A percentile compares a stretch with the other conserved stretches of the same genome.
Conservation (phyloP, 1,140 invertebrate species). For the Drosophila sp. region DNA sequence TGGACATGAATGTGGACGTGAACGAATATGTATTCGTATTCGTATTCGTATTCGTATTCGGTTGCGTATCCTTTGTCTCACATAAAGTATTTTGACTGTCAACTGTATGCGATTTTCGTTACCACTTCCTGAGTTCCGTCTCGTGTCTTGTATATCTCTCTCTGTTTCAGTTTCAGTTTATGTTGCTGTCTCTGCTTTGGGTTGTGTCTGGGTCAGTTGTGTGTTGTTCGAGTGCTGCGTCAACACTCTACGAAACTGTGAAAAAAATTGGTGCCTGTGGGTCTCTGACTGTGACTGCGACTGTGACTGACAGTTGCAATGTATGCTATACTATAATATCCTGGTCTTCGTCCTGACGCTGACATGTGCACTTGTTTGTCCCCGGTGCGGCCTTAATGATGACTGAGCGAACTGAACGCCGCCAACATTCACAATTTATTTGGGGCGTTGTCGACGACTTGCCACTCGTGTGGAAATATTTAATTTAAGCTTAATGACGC, state of each 20-base stretch:
- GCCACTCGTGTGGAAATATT: constrained; percentile 78
- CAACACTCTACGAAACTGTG: constrained; percentile 51
- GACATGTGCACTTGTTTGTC: constrained; percentile 80
- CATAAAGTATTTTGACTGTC: constrained; percentile 79
- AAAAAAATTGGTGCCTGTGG: constrained; percentile 31
- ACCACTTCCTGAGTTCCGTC: constrained; percentile 35
- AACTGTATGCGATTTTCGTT: constrained; percentile 58
- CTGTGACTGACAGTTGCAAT: constrained; percentile 81
- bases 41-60: constrained; percentile 16
- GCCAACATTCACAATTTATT: constrained; percentile 75
- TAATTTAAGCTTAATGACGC: constrained; percentile 82
- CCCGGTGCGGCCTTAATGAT: constrained; percentile 76
- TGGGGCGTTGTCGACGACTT: constrained; percentile 44
- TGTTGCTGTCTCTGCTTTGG: neutral
- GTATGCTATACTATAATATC: constrained; percentile 82
- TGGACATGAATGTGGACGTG: neutral
- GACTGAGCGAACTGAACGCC: constrained; percentile 64
- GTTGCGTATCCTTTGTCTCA: constrained; percentile 36
- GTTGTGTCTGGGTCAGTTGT: constrained; percentile 45
- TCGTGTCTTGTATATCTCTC: neutral
- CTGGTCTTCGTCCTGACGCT: constrained; percentile 57
- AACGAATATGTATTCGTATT: neutral
- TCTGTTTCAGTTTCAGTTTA: constrained; percentile 18
- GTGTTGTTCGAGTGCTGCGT: constrained; percentile 70
- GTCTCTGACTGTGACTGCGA: constrained; percentile 4